These are phyloP conservation scores for Julus scanicus DNA, from an alignment of 2,888 invertebrate genomes.

Conservation along the genomic window DNA sequence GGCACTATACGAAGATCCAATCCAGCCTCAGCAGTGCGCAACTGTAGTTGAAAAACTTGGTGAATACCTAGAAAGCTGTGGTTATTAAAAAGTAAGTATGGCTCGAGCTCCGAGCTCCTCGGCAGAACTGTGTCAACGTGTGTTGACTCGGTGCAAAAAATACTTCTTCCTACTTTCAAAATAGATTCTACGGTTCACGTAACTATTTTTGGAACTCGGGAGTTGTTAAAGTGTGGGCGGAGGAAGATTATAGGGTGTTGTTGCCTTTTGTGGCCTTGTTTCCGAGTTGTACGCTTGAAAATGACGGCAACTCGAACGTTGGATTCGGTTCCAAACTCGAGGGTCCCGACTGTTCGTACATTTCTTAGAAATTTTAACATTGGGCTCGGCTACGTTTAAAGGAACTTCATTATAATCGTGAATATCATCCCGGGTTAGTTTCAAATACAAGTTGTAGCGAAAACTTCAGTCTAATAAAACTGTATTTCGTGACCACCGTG, in stretches of 20 bases:
- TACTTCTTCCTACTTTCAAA: neutral
- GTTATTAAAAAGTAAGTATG: constrained; percentile 75
- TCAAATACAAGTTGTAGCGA: too few species aligned
- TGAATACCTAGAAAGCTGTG: constrained; percentile 96
- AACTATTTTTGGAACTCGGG: neutral
- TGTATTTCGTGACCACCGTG: too few species aligned
- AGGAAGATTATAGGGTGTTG: neutral
- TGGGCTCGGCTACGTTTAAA: too few species aligned
- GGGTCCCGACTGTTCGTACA: too few species aligned
- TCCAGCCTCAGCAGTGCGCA: constrained; percentile 96
- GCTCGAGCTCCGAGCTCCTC: neutral
- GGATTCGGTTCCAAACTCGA: too few species aligned
- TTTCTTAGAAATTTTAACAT: too few species aligned
- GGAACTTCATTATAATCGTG: too few species aligned
- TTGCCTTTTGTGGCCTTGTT: neutral
- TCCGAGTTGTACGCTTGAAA: too few species aligned
- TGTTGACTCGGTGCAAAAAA: neutral
- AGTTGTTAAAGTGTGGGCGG: neutral
- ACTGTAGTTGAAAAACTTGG: constrained; percentile 97
- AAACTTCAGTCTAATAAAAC: too few species aligned
- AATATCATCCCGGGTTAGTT: too few species aligned
- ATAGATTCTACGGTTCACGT: neutral
- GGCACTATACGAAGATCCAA: constrained; percentile 94
- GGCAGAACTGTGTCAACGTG: neutral
- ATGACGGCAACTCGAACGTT: too few species aligned